Conservation (phyloP, 2,113 vertebrate genomes). For the Cyprinodon tularosa region DNA sequence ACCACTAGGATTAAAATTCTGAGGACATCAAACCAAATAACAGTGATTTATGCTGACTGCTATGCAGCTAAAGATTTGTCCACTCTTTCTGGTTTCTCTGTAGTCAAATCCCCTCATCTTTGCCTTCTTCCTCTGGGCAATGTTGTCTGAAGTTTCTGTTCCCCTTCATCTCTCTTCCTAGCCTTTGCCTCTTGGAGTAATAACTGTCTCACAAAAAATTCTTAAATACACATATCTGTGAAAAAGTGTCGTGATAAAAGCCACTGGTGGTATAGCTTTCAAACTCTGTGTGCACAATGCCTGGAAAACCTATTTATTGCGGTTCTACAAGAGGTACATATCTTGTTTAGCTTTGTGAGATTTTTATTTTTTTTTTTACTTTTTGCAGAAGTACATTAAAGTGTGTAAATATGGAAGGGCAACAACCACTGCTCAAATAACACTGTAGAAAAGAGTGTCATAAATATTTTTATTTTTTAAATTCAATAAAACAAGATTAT, state of each 20-base stretch:
- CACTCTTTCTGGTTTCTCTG: conserved; percentile 15
- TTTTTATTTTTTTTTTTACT: conserved; percentile 2
- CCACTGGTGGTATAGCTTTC: conserved; percentile 21
- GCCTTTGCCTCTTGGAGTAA: conserved; percentile 53
- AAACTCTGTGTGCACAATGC: conserved; percentile 29
- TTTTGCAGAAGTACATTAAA: not conserved
- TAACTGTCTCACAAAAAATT: conserved; percentile 56
- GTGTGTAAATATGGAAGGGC: conserved; percentile 1
- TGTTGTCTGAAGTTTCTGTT: conserved; percentile 61
- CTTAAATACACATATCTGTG: conserved; percentile 56
- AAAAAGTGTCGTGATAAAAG: conserved; percentile 34
- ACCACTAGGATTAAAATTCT: conserved; percentile 27
- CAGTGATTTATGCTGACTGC: conserved; percentile 31
- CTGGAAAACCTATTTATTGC: conserved; percentile 37
- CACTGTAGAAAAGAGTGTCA: not conserved
- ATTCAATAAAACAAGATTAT: not conserved
- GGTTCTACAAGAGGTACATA: conserved; percentile 31
- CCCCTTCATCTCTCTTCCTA: conserved; percentile 50
- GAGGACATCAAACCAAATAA: conserved; percentile 29
- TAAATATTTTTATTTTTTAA: not conserved
- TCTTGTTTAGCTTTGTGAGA: conserved; percentile 16
- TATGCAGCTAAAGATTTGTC: conserved; percentile 34
- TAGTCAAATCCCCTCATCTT: conserved; percentile 39
- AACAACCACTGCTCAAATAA: not conserved
- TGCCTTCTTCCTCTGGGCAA: conserved; percentile 43